Conservation (phyloP, 2,888 invertebrate genomes). For the Pseudococcus longispinus region DNA sequence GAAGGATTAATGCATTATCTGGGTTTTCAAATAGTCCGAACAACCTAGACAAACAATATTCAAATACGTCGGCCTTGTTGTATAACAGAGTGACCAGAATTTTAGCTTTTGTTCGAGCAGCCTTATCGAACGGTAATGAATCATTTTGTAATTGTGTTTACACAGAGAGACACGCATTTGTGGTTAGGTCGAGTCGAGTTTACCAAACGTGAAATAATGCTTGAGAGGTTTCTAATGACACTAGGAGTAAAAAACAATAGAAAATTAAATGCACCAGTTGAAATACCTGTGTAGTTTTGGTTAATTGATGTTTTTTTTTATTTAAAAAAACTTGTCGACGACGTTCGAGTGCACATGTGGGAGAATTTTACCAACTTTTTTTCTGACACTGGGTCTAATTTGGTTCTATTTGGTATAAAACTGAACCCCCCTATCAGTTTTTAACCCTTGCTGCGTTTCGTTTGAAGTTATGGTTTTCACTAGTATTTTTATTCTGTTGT, state of each 20-base stretch:
- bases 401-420: no score
- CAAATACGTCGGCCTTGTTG: conserved; percentile 40
- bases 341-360: no score
- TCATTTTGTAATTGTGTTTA: conserved; percentile 24
- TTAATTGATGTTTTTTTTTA: no score
- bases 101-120: conserved; percentile 23
- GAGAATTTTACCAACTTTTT: no score
- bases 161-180: not conserved
- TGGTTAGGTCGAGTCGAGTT: not conserved
- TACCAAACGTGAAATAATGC: not conserved
- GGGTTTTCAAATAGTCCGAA: conserved; percentile 33
- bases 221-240: not conserved
- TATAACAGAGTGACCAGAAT: conserved; percentile 2
- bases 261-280: not conserved
- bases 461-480: no score
- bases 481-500: no score
- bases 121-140: conserved; percentile 33
- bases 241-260: not conserved
- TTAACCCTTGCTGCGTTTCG: no score
- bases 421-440: no score
- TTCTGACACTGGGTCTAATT: no score
- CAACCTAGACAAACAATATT: conserved; percentile 37
- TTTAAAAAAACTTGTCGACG: no score
- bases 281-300: not conserved
- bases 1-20: conserved; percentile 49